A percentile compares a stretch with the other conserved stretches of the same genome.
Conservation (phyloP, 2,113 vertebrate genomes). For the Cynoglossus semilaevis region DNA sequence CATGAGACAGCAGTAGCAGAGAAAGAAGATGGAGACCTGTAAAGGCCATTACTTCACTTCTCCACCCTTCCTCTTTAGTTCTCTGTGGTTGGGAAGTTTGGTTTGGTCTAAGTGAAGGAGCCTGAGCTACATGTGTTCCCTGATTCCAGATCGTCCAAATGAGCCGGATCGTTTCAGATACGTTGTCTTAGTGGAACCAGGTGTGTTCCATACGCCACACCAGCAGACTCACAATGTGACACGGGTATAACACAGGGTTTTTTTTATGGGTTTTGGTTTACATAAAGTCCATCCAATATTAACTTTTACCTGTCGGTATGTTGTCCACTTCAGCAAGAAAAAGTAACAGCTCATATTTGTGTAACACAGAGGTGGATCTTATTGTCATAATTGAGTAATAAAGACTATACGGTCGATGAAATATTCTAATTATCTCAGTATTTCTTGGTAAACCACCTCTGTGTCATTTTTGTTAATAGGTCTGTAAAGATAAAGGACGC, state of each 20-base stretch:
- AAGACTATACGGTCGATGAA: not conserved
- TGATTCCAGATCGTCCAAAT: too few species aligned
- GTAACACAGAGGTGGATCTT: not conserved
- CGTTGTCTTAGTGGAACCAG: conserved; percentile 1
- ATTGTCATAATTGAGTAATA: not conserved
- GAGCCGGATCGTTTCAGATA: not conserved
- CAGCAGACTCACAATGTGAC: conserved; percentile 36
- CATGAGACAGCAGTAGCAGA: conserved; percentile 50
- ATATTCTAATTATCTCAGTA: too few species aligned
- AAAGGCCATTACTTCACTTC: conserved; percentile 49
- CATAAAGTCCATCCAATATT: conserved; percentile 72
- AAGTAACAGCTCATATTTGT: conserved; percentile 21
- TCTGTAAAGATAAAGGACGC: too few species aligned
- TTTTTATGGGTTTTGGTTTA: conserved; percentile 67
- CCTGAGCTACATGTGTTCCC: too few species aligned
- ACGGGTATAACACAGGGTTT: conserved; percentile 13
- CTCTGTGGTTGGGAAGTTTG: conserved; percentile 2
- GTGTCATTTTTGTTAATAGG: too few species aligned
- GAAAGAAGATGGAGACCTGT: conserved; percentile 46
- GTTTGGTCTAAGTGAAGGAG: not conserved
- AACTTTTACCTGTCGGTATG: conserved; percentile 63
- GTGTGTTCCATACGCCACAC: conserved; percentile 7
- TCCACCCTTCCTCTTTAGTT: conserved; percentile 9
- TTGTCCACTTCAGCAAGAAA: conserved; percentile 67
- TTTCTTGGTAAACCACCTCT: too few species aligned